Conservation (phyloP, 2,113 vertebrate genomes). For the Poeciliopsis turrubarensis region DNA sequence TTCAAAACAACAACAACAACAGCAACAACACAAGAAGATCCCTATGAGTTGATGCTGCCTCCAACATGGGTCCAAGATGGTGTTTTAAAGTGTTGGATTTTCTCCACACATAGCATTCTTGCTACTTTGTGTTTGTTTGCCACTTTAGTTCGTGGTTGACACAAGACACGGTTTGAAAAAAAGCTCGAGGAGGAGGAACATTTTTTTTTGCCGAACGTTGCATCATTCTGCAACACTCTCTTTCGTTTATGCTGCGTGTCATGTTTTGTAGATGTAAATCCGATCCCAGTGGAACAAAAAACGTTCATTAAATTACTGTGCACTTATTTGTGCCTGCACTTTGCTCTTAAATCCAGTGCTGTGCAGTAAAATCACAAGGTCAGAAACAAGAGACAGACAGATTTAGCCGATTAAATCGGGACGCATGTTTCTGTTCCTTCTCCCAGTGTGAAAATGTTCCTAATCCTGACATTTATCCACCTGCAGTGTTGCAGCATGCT, state of each 20-base stretch:
- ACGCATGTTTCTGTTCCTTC: conserved; percentile 33
- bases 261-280: neutral
- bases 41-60: too few relatives aligned
- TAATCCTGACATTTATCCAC: conserved; percentile 32
- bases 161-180: too few relatives aligned
- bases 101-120: too few relatives aligned
- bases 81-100: too few relatives aligned
- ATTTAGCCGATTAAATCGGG: conserved; percentile 22
- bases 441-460: neutral
- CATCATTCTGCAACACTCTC: too few relatives aligned
- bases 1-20: too few relatives aligned
- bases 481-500: conserved; percentile 32
- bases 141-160: too few relatives aligned
- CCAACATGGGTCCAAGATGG: too few relatives aligned
- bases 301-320: neutral
- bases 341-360: conserved; percentile 9
- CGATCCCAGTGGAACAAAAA: neutral
- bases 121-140: too few relatives aligned
- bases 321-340: neutral
- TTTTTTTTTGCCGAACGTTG: too few relatives aligned
- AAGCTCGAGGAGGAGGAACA: too few relatives aligned
- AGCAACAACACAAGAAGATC: too few relatives aligned
- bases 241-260: neutral
- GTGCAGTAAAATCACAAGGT: neutral
- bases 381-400: conserved; percentile 14